These are phyloP conservation scores for Eptesicus fuscus DNA, from an alignment of 2,113 vertebrate species.

Conservation along the genomic window DNA sequence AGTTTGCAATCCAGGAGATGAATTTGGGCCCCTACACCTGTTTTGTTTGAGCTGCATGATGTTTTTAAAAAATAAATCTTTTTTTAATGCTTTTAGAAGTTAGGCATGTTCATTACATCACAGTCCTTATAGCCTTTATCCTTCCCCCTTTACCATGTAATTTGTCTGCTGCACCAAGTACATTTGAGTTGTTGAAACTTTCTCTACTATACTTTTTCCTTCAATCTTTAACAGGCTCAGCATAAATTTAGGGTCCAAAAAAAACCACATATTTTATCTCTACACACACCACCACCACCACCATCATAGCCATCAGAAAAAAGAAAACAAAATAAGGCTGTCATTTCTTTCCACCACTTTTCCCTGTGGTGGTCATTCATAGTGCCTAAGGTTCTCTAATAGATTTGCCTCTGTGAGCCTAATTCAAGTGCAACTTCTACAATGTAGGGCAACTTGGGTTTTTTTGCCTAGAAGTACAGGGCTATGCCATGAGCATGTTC, in stretches of 20 bases:
- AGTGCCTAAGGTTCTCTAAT: not conserved
- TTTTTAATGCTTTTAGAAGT: not conserved
- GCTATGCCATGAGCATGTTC: not conserved
- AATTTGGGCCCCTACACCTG: not conserved
- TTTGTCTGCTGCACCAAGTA: not conserved
- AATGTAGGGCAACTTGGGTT: not conserved
- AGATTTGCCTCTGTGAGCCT: not conserved
- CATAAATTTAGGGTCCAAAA: not conserved
- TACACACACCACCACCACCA: not conserved
- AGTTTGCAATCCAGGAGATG: not conserved
- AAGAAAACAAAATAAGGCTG: not conserved
- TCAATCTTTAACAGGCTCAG: not conserved
- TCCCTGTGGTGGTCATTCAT: not conserved
- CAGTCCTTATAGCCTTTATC: not conserved
- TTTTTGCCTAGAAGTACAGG: not conserved
- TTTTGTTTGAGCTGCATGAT: not conserved
- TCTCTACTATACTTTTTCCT: not conserved
- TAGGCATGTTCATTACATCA: not conserved
- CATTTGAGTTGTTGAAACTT: not conserved
- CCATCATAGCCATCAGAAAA: not conserved
- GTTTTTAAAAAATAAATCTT: not conserved
- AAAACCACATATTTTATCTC: not conserved
- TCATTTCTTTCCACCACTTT: not conserved
- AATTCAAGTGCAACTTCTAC: conserved; percentile 1
- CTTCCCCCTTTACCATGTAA: not conserved